A percentile compares a stretch with the other conserved stretches of the same genome.
phyloP scores from a whole-genome alignment of 2,797 vertebrate species.

The Gymnoscopelus microlampas region DNA sequence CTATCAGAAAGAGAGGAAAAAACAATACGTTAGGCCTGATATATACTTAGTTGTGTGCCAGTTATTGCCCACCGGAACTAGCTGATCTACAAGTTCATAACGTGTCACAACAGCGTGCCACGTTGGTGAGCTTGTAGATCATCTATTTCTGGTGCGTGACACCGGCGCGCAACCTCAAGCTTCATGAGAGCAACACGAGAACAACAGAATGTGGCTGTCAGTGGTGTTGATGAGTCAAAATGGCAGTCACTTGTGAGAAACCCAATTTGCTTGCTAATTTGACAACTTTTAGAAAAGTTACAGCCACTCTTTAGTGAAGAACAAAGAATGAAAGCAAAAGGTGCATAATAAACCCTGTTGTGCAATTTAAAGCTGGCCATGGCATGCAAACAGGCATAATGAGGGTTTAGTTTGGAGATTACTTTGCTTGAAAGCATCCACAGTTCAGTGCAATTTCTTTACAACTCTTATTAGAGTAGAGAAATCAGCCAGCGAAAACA shows the following conservation, averaged over 20 bases:
- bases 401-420: conserved; percentile 22
- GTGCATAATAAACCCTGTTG: conserved; percentile 45
- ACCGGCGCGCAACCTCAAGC: too few species aligned
- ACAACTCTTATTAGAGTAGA: conserved; percentile 3
- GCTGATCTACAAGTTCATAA: too few species aligned
- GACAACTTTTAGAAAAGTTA: conserved; percentile 42
- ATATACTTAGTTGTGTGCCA: too few species aligned
- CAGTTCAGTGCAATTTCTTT: conserved; percentile 14
- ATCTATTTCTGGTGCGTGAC: too few species aligned
- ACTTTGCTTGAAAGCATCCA: conserved; percentile 32
- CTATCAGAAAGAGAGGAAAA: conserved; percentile 71
- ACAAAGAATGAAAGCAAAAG: conserved; percentile 26
- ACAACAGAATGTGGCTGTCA: neutral
- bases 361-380: conserved; percentile 37
- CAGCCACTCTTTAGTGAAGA: conserved; percentile 27
- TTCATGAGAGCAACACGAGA: too few species aligned
- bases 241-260: neutral
- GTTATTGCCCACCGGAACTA: too few species aligned
- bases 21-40: too few species aligned
- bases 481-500: conserved; percentile 17
- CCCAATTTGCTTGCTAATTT: conserved; percentile 35
- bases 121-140: too few species aligned
- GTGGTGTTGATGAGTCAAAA: neutral
- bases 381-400: conserved; percentile 15
- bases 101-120: too few species aligned